Percentiles rank a stretch among this genome's conserved stretches.
These are phyloP conservation scores for Bolinopsis microptera DNA, from an alignment of 37 sponge, comb jelly and placozoan genomes.

Conservation along the genomic window DNA sequence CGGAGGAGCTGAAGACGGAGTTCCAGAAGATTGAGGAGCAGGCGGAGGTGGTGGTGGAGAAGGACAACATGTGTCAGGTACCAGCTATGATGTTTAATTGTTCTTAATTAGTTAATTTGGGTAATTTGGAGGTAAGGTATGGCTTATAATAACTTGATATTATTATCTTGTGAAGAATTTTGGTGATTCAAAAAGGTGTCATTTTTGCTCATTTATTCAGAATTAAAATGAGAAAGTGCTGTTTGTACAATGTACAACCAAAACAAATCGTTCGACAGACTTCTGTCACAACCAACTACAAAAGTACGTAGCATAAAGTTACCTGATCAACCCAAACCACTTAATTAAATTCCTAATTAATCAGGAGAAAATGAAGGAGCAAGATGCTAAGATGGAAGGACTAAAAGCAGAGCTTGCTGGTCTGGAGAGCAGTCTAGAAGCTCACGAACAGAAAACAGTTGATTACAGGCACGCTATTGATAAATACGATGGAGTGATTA, in stretches of 20 bases:
- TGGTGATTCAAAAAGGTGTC: no score
- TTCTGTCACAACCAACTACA: no score
- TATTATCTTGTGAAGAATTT: no score
- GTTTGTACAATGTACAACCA: no score
- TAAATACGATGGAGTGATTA: constrained; percentile 70
- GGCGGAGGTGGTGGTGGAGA: constrained; percentile 50
- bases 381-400: constrained; percentile 40
- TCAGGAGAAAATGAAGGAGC: constrained; percentile 73
- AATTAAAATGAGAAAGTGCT: no score
- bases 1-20: constrained; percentile 70
- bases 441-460: constrained; percentile 59
- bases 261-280: no score
- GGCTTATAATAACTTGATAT: no score
- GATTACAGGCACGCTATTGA: constrained; percentile 67
- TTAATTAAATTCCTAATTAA: no score
- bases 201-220: no score
- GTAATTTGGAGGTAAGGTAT: no score
- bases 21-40: constrained; percentile 69
- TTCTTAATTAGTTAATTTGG: background rate
- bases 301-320: no score
- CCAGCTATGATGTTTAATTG: background rate
- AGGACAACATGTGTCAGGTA: constrained; percentile 41
- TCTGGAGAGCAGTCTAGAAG: constrained; percentile 21
- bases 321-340: no score
- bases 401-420: background rate